Base-by-base conservation (phyloP, 2,888 invertebrate genomes). In the Lepeophtheirus nordmannii region DNA sequence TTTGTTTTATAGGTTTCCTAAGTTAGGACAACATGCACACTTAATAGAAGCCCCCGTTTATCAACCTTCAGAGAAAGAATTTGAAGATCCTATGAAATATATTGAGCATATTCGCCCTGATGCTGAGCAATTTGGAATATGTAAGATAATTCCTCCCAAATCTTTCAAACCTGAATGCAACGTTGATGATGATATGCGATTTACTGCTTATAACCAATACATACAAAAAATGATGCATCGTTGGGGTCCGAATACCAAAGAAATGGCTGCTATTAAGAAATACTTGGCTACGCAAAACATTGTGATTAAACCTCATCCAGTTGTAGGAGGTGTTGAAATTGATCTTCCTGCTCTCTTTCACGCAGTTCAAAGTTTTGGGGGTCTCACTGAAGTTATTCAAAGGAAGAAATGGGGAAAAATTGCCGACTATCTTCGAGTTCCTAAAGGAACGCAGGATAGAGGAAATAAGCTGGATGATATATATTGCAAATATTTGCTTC, bases 281-380 rank as follows among this genome's bases (percentile, higher is more conserved):
- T 86, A 88, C 74, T 77, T 90, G 68, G 82, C 84, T 0, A 84
- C 85, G 0, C 86, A 89, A 72, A 85, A 83, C 70, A 85, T 88
- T 5, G 80, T 81, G 1, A 80, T 88, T 71, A 82, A 81, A 39
- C 83, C 85, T 72, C 82, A 85, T 1, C 91, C 92, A 0, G 82
- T 85, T 82, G 87, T 87, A 70, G 90, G 91, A 38, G 90, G 92
- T 8, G 84, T 92, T 78, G 93, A 94, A 78, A 81, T 93, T 0
- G 90, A 94, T 74, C 77, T 94, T 3, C 87, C 89, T 0, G 83
- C 87, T 62, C 77, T 94, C 9, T 90, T 89, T 74, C 85, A 86
- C 72, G 83, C 86, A 0, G 90, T 94, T 0, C 87, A 90, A 73
- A 82, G 83, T 46, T 79, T 86, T 68, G 93, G 93, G 0, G 93